Conservation (phyloP, 2,797 vertebrate species). For the Morelia viridis region DNA sequence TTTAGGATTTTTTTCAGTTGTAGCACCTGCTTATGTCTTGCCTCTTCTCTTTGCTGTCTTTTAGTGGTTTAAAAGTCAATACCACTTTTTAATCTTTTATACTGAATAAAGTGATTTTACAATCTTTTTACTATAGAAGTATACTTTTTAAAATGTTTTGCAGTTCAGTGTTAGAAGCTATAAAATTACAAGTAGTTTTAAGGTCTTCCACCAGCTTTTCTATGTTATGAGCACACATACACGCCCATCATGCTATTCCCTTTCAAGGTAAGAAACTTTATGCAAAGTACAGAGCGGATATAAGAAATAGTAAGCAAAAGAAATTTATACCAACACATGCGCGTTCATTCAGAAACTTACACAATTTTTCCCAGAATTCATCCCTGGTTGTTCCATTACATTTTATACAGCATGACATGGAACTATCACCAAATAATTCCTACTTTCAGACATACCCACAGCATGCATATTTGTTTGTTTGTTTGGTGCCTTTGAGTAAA, state of each 20-base stretch:
- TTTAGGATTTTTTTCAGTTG: background rate
- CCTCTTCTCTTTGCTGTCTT: background rate
- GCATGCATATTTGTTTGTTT: background rate
- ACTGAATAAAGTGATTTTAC: background rate
- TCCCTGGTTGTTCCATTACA: background rate
- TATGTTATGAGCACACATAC: background rate
- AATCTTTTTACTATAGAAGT: background rate
- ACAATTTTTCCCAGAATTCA: background rate
- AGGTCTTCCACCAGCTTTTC: background rate
- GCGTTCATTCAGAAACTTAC: background rate
- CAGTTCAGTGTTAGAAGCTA: background rate
- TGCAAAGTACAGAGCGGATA: background rate
- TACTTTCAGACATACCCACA: background rate
- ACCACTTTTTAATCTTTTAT: background rate
- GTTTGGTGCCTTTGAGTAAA: background rate
- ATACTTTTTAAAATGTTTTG: background rate
- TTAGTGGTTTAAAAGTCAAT: background rate
- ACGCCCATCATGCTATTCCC: background rate
- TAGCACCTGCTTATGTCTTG: background rate
- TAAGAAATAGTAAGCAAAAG: background rate
- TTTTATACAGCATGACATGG: background rate
- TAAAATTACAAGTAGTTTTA: background rate
- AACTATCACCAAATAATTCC: background rate
- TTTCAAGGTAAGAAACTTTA: background rate
- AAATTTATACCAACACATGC: background rate